These are phyloP conservation scores for Ophiodon elongatus DNA, from an alignment of 2,113 vertebrate species.

Conservation along the genomic window DNA sequence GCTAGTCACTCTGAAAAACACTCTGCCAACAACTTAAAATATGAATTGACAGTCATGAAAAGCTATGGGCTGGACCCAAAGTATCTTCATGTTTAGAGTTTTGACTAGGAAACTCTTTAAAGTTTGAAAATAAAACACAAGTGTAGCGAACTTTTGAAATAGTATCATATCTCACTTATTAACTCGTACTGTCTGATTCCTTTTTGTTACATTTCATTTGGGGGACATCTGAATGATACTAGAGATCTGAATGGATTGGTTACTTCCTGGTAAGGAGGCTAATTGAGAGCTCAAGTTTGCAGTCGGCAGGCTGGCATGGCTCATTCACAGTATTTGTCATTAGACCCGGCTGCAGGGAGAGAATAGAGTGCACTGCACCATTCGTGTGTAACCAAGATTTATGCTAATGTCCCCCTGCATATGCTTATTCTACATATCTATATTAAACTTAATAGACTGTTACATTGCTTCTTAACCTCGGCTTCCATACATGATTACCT, in stretches of 20 bases:
- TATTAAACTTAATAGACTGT: constrained; percentile 99
- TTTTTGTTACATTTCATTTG: constrained; percentile 29
- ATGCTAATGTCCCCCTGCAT: constrained; percentile 98
- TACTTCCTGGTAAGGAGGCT: constrained; percentile 67
- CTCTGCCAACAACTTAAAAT: constrained; percentile 39
- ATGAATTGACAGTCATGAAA: constrained; percentile 35
- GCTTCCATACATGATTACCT: constrained; percentile 99
- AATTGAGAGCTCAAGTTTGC: constrained; percentile 86
- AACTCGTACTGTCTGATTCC: neutral
- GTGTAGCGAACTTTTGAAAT: neutral
- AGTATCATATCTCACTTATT: neutral
- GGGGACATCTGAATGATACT: constrained; percentile 18
- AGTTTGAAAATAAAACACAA: constrained; percentile 5
- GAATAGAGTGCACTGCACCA: constrained; percentile 78
- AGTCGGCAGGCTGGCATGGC: constrained; percentile 75
- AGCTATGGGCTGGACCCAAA: constrained; percentile 13
- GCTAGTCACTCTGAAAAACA: constrained; percentile 33
- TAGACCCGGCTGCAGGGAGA: constrained; percentile 80
- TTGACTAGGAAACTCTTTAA: neutral
- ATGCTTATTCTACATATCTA: constrained; percentile 99
- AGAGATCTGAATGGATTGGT: constrained; percentile 38
- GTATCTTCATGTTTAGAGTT: constrained; percentile 19
- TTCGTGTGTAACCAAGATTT: constrained; percentile 96
- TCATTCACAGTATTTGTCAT: constrained; percentile 84
- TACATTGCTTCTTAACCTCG: constrained; percentile 99